A percentile compares a stretch with the other conserved stretches of the same genome.
These are phyloP conservation scores for Nasonia oneida DNA, from an alignment of 2,888 invertebrate species.

Conservation along the genomic window DNA sequence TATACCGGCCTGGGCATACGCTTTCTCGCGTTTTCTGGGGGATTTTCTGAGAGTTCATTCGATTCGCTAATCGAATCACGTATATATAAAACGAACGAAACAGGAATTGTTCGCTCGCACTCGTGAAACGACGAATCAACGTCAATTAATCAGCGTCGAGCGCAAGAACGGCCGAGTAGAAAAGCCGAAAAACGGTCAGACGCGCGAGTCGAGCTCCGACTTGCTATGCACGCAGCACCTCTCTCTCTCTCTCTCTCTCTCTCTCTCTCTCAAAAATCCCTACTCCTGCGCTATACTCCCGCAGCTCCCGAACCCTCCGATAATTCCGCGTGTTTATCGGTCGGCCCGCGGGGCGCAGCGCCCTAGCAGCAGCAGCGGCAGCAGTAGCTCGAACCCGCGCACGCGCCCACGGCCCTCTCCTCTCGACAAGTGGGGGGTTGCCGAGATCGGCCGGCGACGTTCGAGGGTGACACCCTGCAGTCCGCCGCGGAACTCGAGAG, in stretches of 20 bases:
- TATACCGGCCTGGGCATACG: neutral
- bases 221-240: too few species aligned
- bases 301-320: neutral
- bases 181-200: neutral
- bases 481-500: constrained; percentile 74
- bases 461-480: constrained; percentile 78
- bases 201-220: neutral
- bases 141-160: too few species aligned
- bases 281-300: neutral
- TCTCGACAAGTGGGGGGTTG: neutral
- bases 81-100: too few species aligned
- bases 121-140: too few species aligned
- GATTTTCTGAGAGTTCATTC: too few species aligned
- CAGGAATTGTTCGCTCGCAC: too few species aligned
- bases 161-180: neutral
- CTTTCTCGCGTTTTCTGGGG: neutral
- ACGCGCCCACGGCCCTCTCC: neutral
- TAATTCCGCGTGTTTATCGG: constrained; percentile 51
- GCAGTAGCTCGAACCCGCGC: constrained; percentile 1
- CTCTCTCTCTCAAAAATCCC: neutral
- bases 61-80: too few species aligned
- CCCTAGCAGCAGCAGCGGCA: neutral
- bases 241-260: neutral
- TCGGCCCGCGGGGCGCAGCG: neutral
- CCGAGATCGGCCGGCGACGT: neutral